Evolutionary conservation across 2,797 vertebrate genomes (phyloP).

Genomic region (Pteropus rufus): DNA sequence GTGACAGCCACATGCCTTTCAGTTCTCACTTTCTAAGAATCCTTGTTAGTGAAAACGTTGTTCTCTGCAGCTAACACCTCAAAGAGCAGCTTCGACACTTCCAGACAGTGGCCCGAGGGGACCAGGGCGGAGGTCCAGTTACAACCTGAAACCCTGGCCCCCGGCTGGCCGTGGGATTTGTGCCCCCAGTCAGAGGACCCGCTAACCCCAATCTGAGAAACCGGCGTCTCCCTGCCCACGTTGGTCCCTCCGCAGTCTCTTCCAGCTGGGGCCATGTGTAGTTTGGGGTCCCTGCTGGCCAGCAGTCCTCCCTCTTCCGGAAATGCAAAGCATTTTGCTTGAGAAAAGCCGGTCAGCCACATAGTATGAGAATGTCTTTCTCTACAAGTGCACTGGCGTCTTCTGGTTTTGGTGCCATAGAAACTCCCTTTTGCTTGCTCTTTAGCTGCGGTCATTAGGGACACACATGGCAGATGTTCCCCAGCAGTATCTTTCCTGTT

Average conservation of each 20-base stretch:
- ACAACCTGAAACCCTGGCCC: neutral
- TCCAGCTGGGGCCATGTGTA: neutral
- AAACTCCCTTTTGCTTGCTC: neutral
- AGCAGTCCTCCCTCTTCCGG: fast-evolving
- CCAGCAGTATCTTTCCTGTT: neutral
- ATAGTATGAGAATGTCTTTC: fast-evolving
- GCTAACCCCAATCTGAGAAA: fast-evolving
- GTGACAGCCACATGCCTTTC: fast-evolving
- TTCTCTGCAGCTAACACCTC: no score
- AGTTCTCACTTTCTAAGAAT: neutral
- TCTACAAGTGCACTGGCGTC: fast-evolving
- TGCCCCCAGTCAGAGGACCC: no score
- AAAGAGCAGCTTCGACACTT: neutral
- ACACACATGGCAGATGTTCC: neutral
- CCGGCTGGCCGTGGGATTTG: fast-evolving
- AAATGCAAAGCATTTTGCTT: neutral
- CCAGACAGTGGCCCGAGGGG: no score
- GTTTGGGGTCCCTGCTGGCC: neutral
- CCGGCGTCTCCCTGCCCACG: neutral
- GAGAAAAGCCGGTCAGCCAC: neutral
- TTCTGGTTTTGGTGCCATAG: fast-evolving
- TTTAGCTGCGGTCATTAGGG: neutral
- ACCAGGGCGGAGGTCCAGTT: neutral
- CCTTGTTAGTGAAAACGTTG: no score
- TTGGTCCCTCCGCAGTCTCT: neutral